Conservation (phyloP, 2,797 vertebrate genomes). For the Sarcoramphus papa region DNA sequence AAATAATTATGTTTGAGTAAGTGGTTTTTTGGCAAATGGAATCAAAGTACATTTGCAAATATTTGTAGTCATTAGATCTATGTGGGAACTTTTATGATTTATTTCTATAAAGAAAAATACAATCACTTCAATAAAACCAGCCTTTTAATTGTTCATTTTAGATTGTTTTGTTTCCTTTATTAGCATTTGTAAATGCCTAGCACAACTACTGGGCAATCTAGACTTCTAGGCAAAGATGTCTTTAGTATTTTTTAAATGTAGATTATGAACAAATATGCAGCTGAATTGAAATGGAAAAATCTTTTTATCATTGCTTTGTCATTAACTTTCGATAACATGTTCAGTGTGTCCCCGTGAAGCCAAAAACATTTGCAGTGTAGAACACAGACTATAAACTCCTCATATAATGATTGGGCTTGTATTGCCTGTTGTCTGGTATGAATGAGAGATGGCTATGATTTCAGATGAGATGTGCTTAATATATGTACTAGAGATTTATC, state of each 20-base stretch:
- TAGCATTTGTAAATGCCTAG: background rate
- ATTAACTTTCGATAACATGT: background rate
- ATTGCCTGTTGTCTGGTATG: background rate
- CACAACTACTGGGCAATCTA: background rate
- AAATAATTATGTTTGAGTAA: background rate
- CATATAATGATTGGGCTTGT: background rate
- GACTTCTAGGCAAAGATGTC: background rate
- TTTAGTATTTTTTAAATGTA: background rate
- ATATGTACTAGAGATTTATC: background rate
- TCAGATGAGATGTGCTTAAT: background rate
- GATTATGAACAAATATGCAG: background rate
- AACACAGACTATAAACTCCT: background rate
- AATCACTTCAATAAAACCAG: background rate
- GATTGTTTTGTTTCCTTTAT: background rate
- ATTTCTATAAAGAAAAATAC: background rate
- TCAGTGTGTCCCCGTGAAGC: background rate
- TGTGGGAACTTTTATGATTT: background rate
- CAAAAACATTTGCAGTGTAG: background rate
- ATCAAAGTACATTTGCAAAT: background rate
- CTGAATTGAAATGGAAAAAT: background rate
- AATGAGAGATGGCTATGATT: background rate
- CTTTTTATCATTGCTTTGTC: background rate
- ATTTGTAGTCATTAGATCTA: background rate
- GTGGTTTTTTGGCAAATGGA: background rate
- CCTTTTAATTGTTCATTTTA: background rate